phyloP scores from a whole-genome alignment of 2,888 invertebrate species.

The Ochlodes sylvanus region DNA sequence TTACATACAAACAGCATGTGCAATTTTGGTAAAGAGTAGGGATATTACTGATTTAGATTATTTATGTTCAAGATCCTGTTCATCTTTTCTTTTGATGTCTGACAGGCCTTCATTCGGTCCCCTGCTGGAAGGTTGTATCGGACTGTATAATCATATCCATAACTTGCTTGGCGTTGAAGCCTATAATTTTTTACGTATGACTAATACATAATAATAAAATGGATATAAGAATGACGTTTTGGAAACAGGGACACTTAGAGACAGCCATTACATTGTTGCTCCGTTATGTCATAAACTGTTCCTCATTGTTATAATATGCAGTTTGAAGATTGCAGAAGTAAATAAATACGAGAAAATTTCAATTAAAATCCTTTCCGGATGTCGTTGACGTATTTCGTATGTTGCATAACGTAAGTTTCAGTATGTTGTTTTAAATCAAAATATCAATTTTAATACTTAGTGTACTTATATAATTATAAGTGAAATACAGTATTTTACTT shows the following conservation, averaged over 20 bases:
- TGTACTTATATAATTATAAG: too few species aligned
- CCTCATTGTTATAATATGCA: background rate
- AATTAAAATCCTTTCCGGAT: too few species aligned
- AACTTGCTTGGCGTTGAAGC: slow-evolving; percentile 15
- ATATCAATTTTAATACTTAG: too few species aligned
- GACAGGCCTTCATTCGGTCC: slow-evolving; percentile 40
- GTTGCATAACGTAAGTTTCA: too few species aligned
- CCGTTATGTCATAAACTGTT: background rate
- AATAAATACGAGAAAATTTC: too few species aligned
- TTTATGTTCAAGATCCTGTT: slow-evolving; percentile 41
- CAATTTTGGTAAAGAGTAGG: too few species aligned
- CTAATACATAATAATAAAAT: slow-evolving; percentile 5
- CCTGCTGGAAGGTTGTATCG: slow-evolving; percentile 11
- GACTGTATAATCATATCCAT: slow-evolving; percentile 14
- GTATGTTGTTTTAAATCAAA: too few species aligned
- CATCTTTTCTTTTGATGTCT: slow-evolving; percentile 44
- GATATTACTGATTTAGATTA: slow-evolving; percentile 13
- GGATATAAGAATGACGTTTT: background rate
- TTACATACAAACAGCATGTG: too few species aligned
- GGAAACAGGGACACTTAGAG: background rate
- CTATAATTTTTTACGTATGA: slow-evolving; percentile 8
- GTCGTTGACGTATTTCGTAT: too few species aligned
- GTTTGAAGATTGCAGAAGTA: background rate
- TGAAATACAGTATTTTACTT: too few species aligned
- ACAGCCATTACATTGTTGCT: background rate